Evolutionary conservation across 2,797 vertebrate species (phyloP).

Genomic region (Gadopsis marmoratus): DNA sequence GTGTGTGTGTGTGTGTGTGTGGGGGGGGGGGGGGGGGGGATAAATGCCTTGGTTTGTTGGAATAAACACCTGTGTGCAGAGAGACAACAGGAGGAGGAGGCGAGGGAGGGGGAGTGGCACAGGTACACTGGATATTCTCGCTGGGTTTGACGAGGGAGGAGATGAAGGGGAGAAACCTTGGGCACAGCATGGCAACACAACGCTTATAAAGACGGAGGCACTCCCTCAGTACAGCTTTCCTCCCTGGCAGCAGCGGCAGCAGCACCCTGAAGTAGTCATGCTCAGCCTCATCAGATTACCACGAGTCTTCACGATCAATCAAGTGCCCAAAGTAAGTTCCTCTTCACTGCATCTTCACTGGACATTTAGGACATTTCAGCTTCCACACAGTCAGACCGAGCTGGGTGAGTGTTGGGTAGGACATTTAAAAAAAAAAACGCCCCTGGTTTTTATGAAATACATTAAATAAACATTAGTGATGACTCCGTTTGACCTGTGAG

Average conservation of each 20-base stretch:
- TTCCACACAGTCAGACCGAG: conserved; percentile 1
- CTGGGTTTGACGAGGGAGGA: conserved; percentile 64
- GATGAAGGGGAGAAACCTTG: conserved; percentile 54
- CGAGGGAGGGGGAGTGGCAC: conserved; percentile 44
- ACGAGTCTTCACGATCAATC: conserved; percentile 87
- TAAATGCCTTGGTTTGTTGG: conserved; percentile 31
- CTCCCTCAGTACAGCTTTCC: conserved; percentile 47
- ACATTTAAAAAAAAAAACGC: neutral
- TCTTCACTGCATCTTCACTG: conserved; percentile 20
- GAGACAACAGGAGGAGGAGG: conserved; percentile 20
- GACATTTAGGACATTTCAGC: conserved; percentile 16
- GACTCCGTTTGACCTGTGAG: neutral
- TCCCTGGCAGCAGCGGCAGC: conserved; percentile 19
- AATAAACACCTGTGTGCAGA: conserved; percentile 44
- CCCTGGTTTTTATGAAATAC: neutral
- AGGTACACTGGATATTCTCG: conserved; percentile 71
- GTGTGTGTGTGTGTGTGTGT: too few relatives aligned
- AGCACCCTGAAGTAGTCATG: conserved; percentile 76
- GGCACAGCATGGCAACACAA: conserved; percentile 70
- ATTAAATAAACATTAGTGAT: neutral
- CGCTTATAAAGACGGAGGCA: conserved; percentile 57
- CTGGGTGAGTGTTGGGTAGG: neutral
- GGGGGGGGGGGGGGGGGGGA: too few relatives aligned
- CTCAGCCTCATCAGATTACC: conserved; percentile 87
- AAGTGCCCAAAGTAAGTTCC: conserved; percentile 92